Base-by-base conservation (phyloP, 92 coral and sea anemone species). In the Paragorgia papillata region DNA sequence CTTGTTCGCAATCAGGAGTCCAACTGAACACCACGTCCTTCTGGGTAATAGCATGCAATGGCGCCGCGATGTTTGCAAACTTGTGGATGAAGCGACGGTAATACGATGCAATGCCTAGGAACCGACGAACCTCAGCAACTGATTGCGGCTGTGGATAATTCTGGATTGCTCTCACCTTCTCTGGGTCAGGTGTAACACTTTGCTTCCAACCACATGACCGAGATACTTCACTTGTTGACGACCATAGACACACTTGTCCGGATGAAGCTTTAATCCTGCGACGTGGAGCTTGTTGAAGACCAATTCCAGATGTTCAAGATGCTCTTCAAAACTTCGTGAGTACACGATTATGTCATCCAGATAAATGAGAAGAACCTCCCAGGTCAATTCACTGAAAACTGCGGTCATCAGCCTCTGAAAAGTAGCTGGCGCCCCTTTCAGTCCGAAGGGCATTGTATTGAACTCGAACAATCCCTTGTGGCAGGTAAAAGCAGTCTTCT, bases 371-470 rank as follows among this genome's bases (percentile, higher is more conserved):
- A 67, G 74, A 41, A 67, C 27, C 26, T 67, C 29, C 74, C 74
- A 67, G 30, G 41, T 34, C 34, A 67, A 27, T 12, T 67, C 74
- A 10, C 74, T 57, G 18, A 67, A 28, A 39, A 43, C 55, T 6
- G 74, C 49, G 4, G 74, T 29, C 74, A 67, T 67, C 55, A 67
- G 14, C 51, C 71, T 64, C 51, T 64, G 71, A 41, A 64, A 64
- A 8, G 71, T 64, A 4, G 43, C 71, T 0, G 43, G 71, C 18
- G 71, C 71, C 48, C 71, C 71, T 37, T 64, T 64, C 28, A 64
- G 51, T 18, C 71, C 71, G 49, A 64, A 64, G 7, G 51, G 71
- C 71, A 64, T 64, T 20, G 71, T 64, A 37, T 64, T 64, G 51
- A 64, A 64, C 17, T 64, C 71, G 26, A 64, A 64, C 49, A 64